Evolutionary conservation across 2,888 invertebrate species (phyloP), one percentile per base, ranked within the genome.

Genomic region (Unio delphinus): DNA sequence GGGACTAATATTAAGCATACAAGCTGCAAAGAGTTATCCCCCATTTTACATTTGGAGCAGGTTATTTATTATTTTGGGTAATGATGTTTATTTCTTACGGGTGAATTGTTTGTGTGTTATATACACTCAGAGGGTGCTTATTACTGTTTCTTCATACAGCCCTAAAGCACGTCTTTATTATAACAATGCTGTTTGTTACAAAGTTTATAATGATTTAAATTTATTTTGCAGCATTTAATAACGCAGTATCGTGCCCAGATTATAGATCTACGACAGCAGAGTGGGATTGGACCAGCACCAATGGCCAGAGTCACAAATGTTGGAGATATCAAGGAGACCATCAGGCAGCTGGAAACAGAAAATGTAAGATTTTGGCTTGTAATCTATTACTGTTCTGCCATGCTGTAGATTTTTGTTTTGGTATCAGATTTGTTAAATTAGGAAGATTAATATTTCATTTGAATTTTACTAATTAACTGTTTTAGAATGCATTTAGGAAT

Each of bases 161-260:
- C 15, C 45, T 45, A 15, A 45, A 45, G 45, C 11, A 45, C 15
- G 15, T 15, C 45, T 55, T 34, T 62, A 28, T 55, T 68, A 59
- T 17, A 15, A 45, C 45, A 45, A 45, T 45, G 3, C 2, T 45
- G 15, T 45, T 45, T 45, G 0, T 15, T 45, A 45, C 45, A 45
- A 45, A 11, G 45, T 45, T 11, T 45, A 45, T 11, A 11, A 45
- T 45, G 17, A 34, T 8, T 56, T n/a, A 5, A n/a, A 45, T 66
- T 65, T 65, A 34, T 65, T 55, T 66, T 73, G 8, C 73, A 88
- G 88, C 80, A 83, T 65, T 74, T 89, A 54, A 65, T 87, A 63
- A 86, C 86, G 4, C 88, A 88, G 76, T 84, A 86, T 73, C 75
- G 85, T 71, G 85, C 88, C 55, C 69, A 72, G 55, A 80, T 87